Evolutionary conservation across 2,113 vertebrate species (phyloP).

Genomic region (Pelodiscus sinensis): DNA sequence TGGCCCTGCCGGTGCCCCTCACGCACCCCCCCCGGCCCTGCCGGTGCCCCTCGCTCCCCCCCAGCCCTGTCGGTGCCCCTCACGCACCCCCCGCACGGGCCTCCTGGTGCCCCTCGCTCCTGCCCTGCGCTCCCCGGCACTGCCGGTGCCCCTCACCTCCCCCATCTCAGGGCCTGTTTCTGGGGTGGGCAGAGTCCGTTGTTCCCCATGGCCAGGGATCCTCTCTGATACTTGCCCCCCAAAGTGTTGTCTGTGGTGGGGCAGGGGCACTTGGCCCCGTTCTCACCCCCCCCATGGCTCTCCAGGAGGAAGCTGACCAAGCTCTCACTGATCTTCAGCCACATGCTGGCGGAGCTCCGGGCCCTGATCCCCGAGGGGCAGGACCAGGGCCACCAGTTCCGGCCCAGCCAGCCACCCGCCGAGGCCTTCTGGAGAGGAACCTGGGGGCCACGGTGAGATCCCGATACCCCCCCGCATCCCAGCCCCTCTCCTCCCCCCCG

Average conservation of each 20-base stretch:
- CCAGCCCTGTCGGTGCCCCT: too few species aligned
- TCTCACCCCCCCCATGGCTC: background rate
- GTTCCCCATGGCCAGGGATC: too few species aligned
- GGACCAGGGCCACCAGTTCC: slow-evolving; percentile 83
- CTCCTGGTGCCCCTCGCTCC: too few species aligned
- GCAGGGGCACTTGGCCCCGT: background rate
- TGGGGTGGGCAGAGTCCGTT: too few species aligned
- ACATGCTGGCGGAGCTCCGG: slow-evolving; percentile 85
- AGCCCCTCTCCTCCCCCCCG: background rate
- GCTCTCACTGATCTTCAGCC: slow-evolving; percentile 88
- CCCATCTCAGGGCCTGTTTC: too few species aligned
- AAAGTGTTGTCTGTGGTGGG: background rate
- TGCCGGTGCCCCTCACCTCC: too few species aligned
- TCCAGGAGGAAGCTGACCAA: slow-evolving; percentile 87
- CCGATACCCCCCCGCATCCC: background rate
- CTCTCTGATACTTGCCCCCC: too few species aligned
- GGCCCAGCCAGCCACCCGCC: slow-evolving; percentile 75
- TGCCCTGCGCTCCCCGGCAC: too few species aligned
- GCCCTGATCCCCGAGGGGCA: slow-evolving; percentile 81
- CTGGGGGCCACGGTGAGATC: slow-evolving; percentile 82
- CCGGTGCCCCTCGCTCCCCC: too few species aligned
- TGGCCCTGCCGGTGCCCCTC: too few species aligned
- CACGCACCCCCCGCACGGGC: too few species aligned
- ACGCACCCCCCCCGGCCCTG: too few species aligned
- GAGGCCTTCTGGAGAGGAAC: slow-evolving; percentile 83